Base-by-base conservation (phyloP, 2,888 invertebrate genomes). In the Watsonalla binaria region DNA sequence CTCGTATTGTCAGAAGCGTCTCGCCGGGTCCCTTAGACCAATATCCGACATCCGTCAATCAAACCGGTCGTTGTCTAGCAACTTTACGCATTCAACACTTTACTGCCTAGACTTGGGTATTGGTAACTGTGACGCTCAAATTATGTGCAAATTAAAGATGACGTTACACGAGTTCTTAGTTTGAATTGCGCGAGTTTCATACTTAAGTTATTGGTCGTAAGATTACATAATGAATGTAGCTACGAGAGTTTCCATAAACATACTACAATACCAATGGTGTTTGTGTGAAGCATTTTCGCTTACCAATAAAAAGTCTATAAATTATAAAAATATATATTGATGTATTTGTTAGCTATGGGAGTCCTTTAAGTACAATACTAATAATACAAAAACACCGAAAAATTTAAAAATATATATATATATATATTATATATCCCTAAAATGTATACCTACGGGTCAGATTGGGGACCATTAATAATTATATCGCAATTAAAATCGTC, bases 41-140 rank as follows among this genome's bases (percentile, higher is more conserved):
- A 52, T 15, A 39, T 14, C 15, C 46, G 15, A 47, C 54, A 53
- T 55, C 48, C 45, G 50, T 58, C 55, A 47, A 55, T 58, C 58
- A 53, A 53, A 45, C 11, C 49, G 13, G 45, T 51, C 34, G 51
- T 45, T 49, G 76, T 72, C 75, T 75, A 61, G 61, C 55, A 75
- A 76, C 66, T 75, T 76, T 73, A 65, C 62, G 63, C 67, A 72
- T 70, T 73, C 70, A 67, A 56, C 58, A 59, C 63, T 70, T 72
- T 66, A 70, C 58, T 58, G 61, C 61, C 62, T 60, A 61, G 59
- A 60, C 57, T 55, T 59, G 56, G 51, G 48, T 59, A 64, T 50
- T 51, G 11, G n/a, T 72, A 70, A 66, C 66, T 63, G 39, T 47
- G 63, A 56, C 53, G 57, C 48, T 58, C 52, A 57, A 53, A 55